These are phyloP conservation scores for Hassar affinis DNA, from an alignment of 2,113 vertebrate species.

Conservation along the genomic window DNA sequence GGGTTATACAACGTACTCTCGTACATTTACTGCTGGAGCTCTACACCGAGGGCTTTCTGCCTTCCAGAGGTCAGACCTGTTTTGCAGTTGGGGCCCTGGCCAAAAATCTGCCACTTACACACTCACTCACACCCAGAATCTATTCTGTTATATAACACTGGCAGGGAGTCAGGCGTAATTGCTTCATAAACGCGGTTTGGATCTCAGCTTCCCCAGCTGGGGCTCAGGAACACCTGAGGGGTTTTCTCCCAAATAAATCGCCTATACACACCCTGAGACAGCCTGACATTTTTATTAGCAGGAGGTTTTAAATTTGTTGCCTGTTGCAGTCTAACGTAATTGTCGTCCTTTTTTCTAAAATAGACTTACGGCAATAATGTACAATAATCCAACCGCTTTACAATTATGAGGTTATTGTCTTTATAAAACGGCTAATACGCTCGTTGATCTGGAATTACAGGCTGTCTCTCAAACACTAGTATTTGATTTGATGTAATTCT, in stretches of 20 bases:
- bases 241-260: slow-evolving; percentile 28
- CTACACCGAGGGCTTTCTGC: slow-evolving; percentile 11
- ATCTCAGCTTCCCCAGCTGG: slow-evolving; percentile 33
- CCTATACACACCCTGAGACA: slow-evolving; percentile 8
- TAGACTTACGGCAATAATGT: background rate
- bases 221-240: slow-evolving; percentile 35
- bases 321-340: slow-evolving; percentile 8
- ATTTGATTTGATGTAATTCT: background rate
- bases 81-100: slow-evolving; percentile 33
- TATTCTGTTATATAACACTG: slow-evolving; percentile 36
- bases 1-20: slow-evolving; percentile 34
- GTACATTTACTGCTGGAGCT: background rate
- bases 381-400: background rate
- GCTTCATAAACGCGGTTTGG: slow-evolving; percentile 34
- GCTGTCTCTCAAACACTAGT: background rate
- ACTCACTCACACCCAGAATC: slow-evolving; percentile 17
- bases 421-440: background rate
- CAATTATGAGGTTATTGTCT: background rate
- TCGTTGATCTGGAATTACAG: background rate
- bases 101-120: slow-evolving; percentile 31
- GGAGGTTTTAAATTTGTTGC: background rate
- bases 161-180: slow-evolving; percentile 32
- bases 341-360: background rate
- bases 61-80: slow-evolving; percentile 31
- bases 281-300: background rate